A percentile compares a stretch with the other conserved stretches of the same genome.
Evolutionary conservation across 2,113 vertebrate genomes (phyloP).

Genomic region (Grammomys surdaster): DNA sequence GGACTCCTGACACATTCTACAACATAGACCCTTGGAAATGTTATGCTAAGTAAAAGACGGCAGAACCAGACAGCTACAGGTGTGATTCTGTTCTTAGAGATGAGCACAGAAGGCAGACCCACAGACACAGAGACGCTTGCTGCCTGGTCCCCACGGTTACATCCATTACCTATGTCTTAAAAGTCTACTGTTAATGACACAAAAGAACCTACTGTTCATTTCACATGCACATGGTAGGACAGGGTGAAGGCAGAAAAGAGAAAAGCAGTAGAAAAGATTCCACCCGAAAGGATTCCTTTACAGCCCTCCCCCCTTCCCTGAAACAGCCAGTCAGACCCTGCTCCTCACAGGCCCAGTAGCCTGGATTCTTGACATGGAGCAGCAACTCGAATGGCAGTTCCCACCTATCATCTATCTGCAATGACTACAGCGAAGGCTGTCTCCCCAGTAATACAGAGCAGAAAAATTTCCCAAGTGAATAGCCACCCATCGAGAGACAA

Average conservation of each 20-base stretch:
- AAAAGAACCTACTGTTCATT: not conserved
- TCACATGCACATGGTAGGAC: not conserved
- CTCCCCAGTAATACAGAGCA: conserved; percentile 75
- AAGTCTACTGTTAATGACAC: conserved; percentile 8
- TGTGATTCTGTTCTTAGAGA: conserved; percentile 16
- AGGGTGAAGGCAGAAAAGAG: not conserved
- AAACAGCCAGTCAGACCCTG: conserved; percentile 51
- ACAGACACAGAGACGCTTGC: not conserved
- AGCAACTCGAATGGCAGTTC: conserved; percentile 51
- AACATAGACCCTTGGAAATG: not conserved
- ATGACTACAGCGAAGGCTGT: conserved; percentile 64
- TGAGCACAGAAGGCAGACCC: not conserved
- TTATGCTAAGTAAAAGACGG: not conserved
- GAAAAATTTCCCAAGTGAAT: conserved; percentile 76
- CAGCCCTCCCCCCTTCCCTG: not conserved
- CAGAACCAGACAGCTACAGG: not conserved
- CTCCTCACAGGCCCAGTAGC: conserved; percentile 63
- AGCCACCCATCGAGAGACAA: conserved; percentile 81
- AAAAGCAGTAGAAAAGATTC: conserved; percentile 40
- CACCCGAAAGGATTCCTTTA: conserved; percentile 3
- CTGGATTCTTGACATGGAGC: conserved; percentile 44
- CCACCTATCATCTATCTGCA: conserved; percentile 59
- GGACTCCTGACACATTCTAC: not conserved
- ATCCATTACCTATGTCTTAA: not conserved
- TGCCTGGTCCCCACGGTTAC: not conserved